Conservation (phyloP, 2,888 invertebrate genomes). For the Polyommatus icarus region DNA sequence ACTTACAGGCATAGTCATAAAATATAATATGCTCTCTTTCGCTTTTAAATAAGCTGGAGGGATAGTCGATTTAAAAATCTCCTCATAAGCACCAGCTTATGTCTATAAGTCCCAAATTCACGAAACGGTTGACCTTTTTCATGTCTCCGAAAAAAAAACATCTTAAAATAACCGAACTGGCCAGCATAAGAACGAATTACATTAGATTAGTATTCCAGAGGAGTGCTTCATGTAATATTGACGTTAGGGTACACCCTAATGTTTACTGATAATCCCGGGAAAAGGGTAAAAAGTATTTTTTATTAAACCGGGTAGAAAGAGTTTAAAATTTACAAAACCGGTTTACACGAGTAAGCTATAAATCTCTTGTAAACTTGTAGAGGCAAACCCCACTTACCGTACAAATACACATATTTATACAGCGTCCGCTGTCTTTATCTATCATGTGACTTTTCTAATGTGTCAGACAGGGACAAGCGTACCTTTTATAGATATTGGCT, state of each 20-base stretch:
- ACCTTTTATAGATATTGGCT: no score
- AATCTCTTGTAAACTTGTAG: neutral
- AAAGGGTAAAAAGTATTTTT: neutral
- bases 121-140: neutral
- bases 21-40: no score
- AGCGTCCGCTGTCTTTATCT: no score
- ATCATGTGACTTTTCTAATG: no score
- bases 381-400: no score
- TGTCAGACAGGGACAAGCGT: no score
- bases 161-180: neutral
- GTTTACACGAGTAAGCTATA: neutral
- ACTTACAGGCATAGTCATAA: no score
- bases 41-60: no score
- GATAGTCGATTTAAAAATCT: no score
- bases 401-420: no score
- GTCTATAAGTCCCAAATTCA: no score
- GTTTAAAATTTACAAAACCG: neutral
- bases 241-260: neutral
- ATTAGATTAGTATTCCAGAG: constrained; percentile 6
- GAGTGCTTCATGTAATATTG: constrained; percentile 3
- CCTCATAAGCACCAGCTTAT: no score
- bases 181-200: neutral
- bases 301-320: neutral
- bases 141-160: neutral
- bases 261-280: neutral